A percentile compares a stretch with the other conserved stretches of the same genome.
These are phyloP conservation scores for Lymantria dispar DNA, from an alignment of 2,888 invertebrate species.

Conservation along the genomic window DNA sequence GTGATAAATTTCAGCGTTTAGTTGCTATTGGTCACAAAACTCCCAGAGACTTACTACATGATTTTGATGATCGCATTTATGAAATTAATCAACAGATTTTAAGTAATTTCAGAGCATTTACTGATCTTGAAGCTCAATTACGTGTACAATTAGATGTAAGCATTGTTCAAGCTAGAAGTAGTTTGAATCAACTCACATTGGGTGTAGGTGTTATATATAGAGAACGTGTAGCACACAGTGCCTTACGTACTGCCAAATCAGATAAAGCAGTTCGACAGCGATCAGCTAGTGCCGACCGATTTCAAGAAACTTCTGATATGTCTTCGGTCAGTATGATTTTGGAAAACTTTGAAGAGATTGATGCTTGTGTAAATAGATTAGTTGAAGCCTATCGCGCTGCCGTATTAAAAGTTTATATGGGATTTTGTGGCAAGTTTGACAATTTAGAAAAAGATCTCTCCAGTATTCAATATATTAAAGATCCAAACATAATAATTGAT, in stretches of 20 bases:
- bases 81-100: constrained; percentile 66
- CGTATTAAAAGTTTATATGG: constrained; percentile 42
- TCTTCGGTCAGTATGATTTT: constrained; percentile 23
- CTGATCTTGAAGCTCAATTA: constrained; percentile 56
- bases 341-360: constrained; percentile 38
- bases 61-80: constrained; percentile 63
- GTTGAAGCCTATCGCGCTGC: constrained; percentile 53
- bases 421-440: constrained; percentile 44
- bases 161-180: constrained; percentile 43
- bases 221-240: constrained; percentile 26
- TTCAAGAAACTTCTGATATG: constrained; percentile 10
- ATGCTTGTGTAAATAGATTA: constrained; percentile 42
- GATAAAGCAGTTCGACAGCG: constrained; percentile 21
- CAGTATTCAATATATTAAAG: constrained; percentile 19
- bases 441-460: constrained; percentile 45
- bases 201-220: constrained; percentile 32
- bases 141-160: constrained; percentile 48
- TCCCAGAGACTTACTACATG: constrained; percentile 57
- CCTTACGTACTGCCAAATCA: constrained; percentile 32
- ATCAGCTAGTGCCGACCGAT: constrained; percentile 26
- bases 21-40: constrained; percentile 50
- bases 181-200: constrained; percentile 54
- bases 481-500: constrained; percentile 1
- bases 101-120: constrained; percentile 60
- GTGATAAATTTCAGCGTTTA: constrained; percentile 54